A percentile compares a stretch with the other conserved stretches of the same genome.
Evolutionary conservation across 2,888 invertebrate species (phyloP).

Genomic region (Venusia cambrica): DNA sequence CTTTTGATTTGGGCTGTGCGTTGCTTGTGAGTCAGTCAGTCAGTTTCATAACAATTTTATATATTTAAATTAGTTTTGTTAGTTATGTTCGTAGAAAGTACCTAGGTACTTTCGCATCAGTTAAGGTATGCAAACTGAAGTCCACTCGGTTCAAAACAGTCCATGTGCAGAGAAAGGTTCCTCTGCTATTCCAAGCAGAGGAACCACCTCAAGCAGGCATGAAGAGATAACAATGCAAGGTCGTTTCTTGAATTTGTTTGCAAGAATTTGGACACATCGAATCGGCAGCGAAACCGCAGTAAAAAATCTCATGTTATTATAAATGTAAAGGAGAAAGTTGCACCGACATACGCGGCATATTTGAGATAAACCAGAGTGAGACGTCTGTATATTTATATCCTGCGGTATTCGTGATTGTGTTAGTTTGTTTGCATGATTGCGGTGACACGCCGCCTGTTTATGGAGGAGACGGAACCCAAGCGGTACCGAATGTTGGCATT

Average conservation of each 20-base stretch:
- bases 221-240: conserved; percentile 57
- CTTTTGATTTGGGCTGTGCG: no score
- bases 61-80: no score
- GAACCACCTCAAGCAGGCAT: no score
- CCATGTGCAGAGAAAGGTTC: conserved; percentile 14
- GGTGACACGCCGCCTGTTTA: conserved; percentile 38
- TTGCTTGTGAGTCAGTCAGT: no score
- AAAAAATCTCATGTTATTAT: conserved; percentile 24
- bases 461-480: conserved; percentile 39
- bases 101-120: background rate
- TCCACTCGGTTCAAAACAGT: conserved; percentile 36
- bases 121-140: conserved; percentile 20
- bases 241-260: conserved; percentile 47
- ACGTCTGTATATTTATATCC: conserved; percentile 63
- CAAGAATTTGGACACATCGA: conserved; percentile 38
- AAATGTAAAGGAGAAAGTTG: conserved; percentile 42
- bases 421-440: conserved; percentile 59
- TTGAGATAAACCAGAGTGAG: conserved; percentile 54
- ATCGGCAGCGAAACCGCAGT: conserved; percentile 28
- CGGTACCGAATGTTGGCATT: conserved; percentile 34
- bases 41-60: no score
- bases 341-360: conserved; percentile 39
- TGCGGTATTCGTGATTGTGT: conserved; percentile 62
- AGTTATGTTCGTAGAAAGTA: background rate
- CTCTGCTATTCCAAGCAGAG: no score